Evolutionary conservation across 2,797 vertebrate species (phyloP), one percentile per base, ranked within the genome.

Genomic region (Myotis planiceps): DNA sequence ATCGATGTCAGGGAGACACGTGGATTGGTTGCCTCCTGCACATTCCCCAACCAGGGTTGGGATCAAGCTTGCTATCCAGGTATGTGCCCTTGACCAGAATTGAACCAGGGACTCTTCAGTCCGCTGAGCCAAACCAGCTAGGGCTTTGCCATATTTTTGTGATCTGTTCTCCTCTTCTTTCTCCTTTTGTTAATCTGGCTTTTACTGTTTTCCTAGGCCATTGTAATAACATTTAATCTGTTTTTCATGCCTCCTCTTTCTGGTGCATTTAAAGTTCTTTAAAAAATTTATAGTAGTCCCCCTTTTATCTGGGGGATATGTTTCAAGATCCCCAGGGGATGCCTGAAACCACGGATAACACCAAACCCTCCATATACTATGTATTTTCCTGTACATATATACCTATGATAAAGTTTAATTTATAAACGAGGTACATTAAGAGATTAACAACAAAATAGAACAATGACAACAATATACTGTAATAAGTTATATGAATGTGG

Each of bases 171-270:
- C 19, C 21, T 83, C 21, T 83, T 1, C 16, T 15, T 68, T 93
- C 47, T 90, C 12, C 9, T 81, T 80, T 95, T 78, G 42, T 81
- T 85, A 91, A 27, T 86, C 10, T 88, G 63, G 51, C 29, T 81
- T 65, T 83, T 75, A 95, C 18, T 80, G 25, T 63, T 71, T 39
- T 55, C 25, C 29, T 88, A 60, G 66, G 71, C 27, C 42, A 4
- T 68, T 66, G 42, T 49, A 92, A 53, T n/a, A 72, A 37, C n/a
- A 55, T 51, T 87, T 68, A 13, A 55, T 86, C 25, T 80, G 13
- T 93, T 80, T 65, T 88, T 25, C 10, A 23, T 60, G 25, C 34
- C 34, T 88, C 9, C 37, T 80, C 7, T 92, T 85, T 82, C 37
- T 27, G 47, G 37, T 75, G 12, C 51, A 58, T 90, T 89, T 19